Evolutionary conservation across 2,888 invertebrate species (phyloP), one percentile per base, ranked within the genome.

Genomic region (Eueremaeus valkanovi): DNA sequence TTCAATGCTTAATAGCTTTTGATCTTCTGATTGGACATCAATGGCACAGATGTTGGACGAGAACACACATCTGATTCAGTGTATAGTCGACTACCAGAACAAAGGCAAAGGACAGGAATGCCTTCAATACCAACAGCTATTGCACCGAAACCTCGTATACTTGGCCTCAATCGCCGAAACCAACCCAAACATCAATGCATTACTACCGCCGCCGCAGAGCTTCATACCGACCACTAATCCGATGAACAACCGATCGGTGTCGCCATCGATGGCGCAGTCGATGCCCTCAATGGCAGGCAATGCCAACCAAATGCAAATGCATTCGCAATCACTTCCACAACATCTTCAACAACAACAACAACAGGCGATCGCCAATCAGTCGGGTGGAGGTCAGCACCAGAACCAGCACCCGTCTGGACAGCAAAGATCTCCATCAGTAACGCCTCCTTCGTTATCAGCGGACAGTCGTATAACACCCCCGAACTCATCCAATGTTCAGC

Each of bases 91-190:
- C 81, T 96, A 91, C 85, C 97, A 98, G 85, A 92, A 89, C 79
- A 95, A 95, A 86, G 97, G 96, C 77, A 95, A 95, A 84, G 87
- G 90, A 27, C 90, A 92, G 84, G 96, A 97, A 86, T 93, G 93
- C 82, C 88, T 93, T 83, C 93, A 93, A 86, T 94, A 79, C 73
- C 79, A 80, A 83, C 93, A 95, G 84, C 89, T 93, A 78, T 85
- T 99, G 78, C 98, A 99, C 83, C 87, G 96, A 79, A 99, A 99
- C 86, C 87, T 99, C 78, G 93, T 97, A 0, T 97, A 95, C 84
- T 86, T 99, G 80, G 96, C 97, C 11, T 93, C 95, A 33, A 88
- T 98, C 77, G 97, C 97, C n/a, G 98, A 99, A 86, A 97, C 97
- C 21, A 98, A 98, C 86, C 90, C 93, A 24, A 92, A 92, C 83